A percentile compares a stretch with the other conserved stretches of the same genome.
Evolutionary conservation across 2,888 invertebrate species (phyloP).

Genomic region (Lacanobia wlatinum): DNA sequence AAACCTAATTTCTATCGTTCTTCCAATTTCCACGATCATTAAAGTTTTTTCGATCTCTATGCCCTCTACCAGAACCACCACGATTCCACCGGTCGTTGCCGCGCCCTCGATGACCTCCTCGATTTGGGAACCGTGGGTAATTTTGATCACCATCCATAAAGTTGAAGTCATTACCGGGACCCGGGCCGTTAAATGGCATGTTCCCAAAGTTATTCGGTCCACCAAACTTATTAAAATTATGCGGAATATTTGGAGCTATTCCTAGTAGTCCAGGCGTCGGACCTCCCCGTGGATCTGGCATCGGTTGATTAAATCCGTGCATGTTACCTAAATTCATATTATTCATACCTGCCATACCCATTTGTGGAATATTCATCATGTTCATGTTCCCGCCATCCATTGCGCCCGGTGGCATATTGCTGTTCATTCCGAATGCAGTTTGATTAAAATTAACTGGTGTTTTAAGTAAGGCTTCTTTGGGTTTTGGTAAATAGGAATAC

Average conservation of each 20-base stretch:
- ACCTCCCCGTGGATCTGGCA: constrained; percentile 87
- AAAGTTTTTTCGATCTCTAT: constrained; percentile 88
- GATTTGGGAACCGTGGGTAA: constrained; percentile 84
- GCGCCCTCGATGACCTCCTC: constrained; percentile 86
- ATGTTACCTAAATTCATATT: constrained; percentile 85
- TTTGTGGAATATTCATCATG: constrained; percentile 84
- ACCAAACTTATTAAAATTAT: constrained; percentile 86
- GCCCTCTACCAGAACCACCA: constrained; percentile 85
- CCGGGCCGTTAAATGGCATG: constrained; percentile 86
- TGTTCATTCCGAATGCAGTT: constrained; percentile 80
- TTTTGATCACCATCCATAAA: constrained; percentile 86
- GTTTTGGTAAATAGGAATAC: constrained; percentile 87
- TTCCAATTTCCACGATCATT: constrained; percentile 89
- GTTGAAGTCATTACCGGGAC: constrained; percentile 83
- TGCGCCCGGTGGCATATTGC: constrained; percentile 77
- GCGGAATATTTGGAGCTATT: constrained; percentile 90
- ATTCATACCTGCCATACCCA: constrained; percentile 86
- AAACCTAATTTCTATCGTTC: constrained; percentile 88
- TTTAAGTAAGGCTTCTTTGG: constrained; percentile 87
- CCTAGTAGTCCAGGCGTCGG: constrained; percentile 91
- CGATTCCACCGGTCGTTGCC: constrained; percentile 88
- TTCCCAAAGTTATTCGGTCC: constrained; percentile 85
- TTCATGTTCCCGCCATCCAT: constrained; percentile 84
- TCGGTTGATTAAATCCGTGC: constrained; percentile 84
- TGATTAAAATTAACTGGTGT: constrained; percentile 85